Evolutionary conservation across 2,888 invertebrate genomes (phyloP), one percentile per base, ranked within the genome.

Genomic region (Eupeodes luniger): DNA sequence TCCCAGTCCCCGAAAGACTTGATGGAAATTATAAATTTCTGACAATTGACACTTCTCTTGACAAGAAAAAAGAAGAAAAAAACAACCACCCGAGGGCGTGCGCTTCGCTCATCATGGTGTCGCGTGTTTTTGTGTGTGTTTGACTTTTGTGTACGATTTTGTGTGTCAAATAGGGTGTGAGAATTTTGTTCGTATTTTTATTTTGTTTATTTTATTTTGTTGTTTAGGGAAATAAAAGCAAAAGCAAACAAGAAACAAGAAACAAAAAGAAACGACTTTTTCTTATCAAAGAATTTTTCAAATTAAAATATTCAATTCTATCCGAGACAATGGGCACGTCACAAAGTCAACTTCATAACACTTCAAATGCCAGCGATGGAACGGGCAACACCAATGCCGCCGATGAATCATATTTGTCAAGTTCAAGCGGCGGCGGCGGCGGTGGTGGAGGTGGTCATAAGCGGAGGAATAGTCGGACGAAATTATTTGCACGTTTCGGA

Each of bases 401-500:
- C 11, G 85, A 82, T 74, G 85, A 86, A 49, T 44, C 67, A 51
- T 81, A 75, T 59, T 11, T 70, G 59, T 78, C 85, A 36, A 55
- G 53, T 49, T 57, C 70, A 53, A 44, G 59, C 47, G 36, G 86
- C 7, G 74, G 59, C 47, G 36, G 86, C 7, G 74, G 88, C 36
- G 47, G 66, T 7, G 14, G 4, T 47, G 90, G 91, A 55, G 81
- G 40, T 40, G 55, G 55, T 11, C 9, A 19, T 27, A 55, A 84
- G 11, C 91, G 92, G 10, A 91, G 92, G 36, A 91, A 91, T 72
- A 93, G 92, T 89, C 92, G 92, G 81, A 90, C 91, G 64, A 92
- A 92, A 80, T 91, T 92, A 87, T 92, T 93, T 82, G 91, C 91
- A 77, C 92, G 92, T 49, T 91, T 93, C 72, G 91, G 92, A 19